These are phyloP conservation scores for Aphelocoma californica DNA, from an alignment of 2,797 vertebrate genomes.

Conservation along the genomic window DNA sequence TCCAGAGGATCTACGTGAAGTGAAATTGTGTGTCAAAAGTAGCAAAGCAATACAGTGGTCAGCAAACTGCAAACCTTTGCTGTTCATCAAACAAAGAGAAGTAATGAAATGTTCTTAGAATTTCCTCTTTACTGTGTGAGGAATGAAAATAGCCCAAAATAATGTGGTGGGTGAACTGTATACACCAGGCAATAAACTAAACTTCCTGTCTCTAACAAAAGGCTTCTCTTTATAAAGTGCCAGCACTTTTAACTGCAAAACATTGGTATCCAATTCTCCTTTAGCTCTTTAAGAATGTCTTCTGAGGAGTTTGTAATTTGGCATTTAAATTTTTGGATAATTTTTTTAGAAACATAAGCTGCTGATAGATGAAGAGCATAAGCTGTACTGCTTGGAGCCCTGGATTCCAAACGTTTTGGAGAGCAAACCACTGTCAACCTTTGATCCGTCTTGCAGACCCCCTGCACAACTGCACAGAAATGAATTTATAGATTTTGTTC, in stretches of 20 bases:
- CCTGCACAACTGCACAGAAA: neutral
- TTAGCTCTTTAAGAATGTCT: slow-evolving; percentile 29
- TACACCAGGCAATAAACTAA: slow-evolving; percentile 59
- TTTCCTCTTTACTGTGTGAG: slow-evolving; percentile 40
- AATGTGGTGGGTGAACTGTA: slow-evolving; percentile 54
- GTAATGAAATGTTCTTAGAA: slow-evolving; percentile 55
- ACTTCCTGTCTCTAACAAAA: slow-evolving; percentile 63
- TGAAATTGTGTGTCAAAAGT: slow-evolving; percentile 16
- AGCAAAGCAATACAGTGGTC: slow-evolving; percentile 12
- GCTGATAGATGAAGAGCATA: slow-evolving; percentile 22
- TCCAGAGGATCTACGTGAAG: neutral
- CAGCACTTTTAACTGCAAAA: slow-evolving; percentile 54
- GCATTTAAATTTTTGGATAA: neutral
- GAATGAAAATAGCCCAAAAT: slow-evolving; percentile 69
- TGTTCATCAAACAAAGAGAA: slow-evolving; percentile 57
- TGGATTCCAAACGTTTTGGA: neutral
- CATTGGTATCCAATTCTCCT: slow-evolving; percentile 40
- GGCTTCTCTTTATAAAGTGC: slow-evolving; percentile 62
- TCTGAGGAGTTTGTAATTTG: slow-evolving; percentile 27
- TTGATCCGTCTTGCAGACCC: neutral
- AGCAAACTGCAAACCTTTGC: slow-evolving; percentile 42
- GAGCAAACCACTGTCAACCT: neutral
- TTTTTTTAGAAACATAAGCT: slow-evolving; percentile 17
- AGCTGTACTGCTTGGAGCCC: neutral
- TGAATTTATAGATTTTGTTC: neutral